A percentile compares a stretch with the other conserved stretches of the same genome.
phyloP scores from a whole-genome alignment of 2,113 vertebrate genomes.

The Maccullochella peelii region DNA sequence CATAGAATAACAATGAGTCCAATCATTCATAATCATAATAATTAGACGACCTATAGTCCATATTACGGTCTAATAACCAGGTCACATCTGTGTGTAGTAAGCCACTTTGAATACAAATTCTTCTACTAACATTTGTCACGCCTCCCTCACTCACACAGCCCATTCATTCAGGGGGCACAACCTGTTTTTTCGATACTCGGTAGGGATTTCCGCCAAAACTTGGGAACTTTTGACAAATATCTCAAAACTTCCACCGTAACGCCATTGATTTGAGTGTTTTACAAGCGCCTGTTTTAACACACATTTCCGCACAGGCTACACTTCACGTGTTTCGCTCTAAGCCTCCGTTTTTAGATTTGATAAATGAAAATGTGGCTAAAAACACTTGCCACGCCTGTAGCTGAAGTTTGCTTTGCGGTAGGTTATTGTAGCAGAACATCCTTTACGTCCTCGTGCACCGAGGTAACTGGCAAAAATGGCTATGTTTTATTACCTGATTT shows the following conservation, averaged over 20 bases:
- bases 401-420: not conserved
- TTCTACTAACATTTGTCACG: constrained; percentile 62
- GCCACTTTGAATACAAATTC: constrained; percentile 55
- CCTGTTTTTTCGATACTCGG: constrained; percentile 32
- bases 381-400: not conserved
- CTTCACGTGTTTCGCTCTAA: constrained; percentile 24
- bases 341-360: not conserved
- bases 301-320: not conserved
- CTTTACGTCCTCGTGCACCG: not conserved
- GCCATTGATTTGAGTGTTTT: not conserved
- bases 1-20: not conserved
- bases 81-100: constrained; percentile 30
- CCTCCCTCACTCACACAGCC: constrained; percentile 45
- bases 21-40: constrained; percentile 30
- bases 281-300: not conserved
- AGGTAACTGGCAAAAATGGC: not conserved
- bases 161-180: constrained; percentile 56
- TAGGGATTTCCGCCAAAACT: constrained; percentile 55
- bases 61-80: constrained; percentile 44
- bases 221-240: constrained; percentile 5
- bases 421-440: not conserved
- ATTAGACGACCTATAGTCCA: constrained; percentile 23
- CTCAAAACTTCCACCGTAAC: constrained; percentile 23
- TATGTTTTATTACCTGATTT: not conserved
- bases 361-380: not conserved